Base-by-base conservation (phyloP, 2,797 vertebrate species). In the Moxostoma hubbsi region DNA sequence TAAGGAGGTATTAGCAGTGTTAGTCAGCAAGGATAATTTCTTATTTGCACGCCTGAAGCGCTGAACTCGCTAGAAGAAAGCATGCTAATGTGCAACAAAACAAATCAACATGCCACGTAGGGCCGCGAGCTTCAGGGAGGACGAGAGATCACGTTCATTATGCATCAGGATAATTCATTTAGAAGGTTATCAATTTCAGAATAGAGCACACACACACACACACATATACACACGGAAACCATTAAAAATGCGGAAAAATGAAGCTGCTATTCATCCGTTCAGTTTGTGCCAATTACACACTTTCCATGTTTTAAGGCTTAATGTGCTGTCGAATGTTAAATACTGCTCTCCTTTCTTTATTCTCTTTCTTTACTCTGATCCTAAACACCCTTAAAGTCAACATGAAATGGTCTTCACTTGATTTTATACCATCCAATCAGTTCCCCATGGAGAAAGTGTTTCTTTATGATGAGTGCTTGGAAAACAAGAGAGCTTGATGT, bases 1-100 rank as follows among this genome's bases (percentile, higher is more conserved):
- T 92, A 93, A 94, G 94, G 93, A 93, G 90, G 92, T 92, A 93
- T 94, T 93, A 93, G 90, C 89, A 90, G 91, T 91, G 93, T 94
- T 94, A 94, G 93, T 94, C 93, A 93, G 94, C 92, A 93, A 93
- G 93, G 93, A 94, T 94, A 94, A 94, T 94, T 93, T 93, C 90
- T 93, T 94, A 94, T 94, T 94, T 94, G 93, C 93, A 93, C 90
- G 93, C 94, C 93, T 88, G 87, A 81, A 94, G 93, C 93, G 89
- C 89, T 87, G 92, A 90, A 85, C 90, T 81, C 92, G 92, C 91
- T 83, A 87, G 90, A 93, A 91, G 89, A 93, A 93, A 89, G 89
- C 88, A 87, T 87, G 90, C 91, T 92, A 94, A 93, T 93, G 91
- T 87, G 89, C 92, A 93, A 93, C 92, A 93, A 93, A 94, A 94